Conservation (phyloP, 2,888 invertebrate species). For the Calliphora vomitoria region DNA sequence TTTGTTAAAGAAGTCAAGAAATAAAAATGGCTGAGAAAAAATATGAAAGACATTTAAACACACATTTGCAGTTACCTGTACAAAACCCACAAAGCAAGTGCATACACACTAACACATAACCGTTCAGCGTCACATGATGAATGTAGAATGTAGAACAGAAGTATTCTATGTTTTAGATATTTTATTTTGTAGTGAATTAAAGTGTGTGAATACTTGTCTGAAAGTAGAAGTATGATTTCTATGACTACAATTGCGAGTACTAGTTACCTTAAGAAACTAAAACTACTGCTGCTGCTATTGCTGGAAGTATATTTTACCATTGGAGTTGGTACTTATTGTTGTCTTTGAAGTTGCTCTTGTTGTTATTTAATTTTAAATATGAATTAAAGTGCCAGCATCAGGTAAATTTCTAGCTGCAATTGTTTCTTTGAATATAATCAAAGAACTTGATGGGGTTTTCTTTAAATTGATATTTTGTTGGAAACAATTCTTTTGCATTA, state of each 20-base stretch:
- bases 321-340: slow-evolving; percentile 27
- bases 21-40: not conserved
- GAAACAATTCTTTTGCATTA: too few species aligned
- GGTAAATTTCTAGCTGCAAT: not conserved
- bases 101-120: too few species aligned
- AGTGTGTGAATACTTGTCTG: slow-evolving; percentile 32
- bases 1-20: slow-evolving; percentile 48
- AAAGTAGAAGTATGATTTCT: slow-evolving; percentile 12
- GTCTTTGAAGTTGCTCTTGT: slow-evolving; percentile 55
- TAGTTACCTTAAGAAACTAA: not conserved
- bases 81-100: not conserved
- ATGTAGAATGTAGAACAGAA: not conserved
- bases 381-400: not conserved
- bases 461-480: too few species aligned
- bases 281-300: slow-evolving; percentile 9
- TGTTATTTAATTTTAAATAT: not conserved
- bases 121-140: not conserved
- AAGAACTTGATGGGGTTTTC: too few species aligned
- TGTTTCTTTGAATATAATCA: too few species aligned
- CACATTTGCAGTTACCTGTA: not conserved
- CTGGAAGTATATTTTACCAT: slow-evolving; percentile 15
- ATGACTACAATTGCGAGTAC: slow-evolving; percentile 1
- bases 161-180: slow-evolving; percentile 23
- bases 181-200: not conserved
- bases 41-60: slow-evolving; percentile 14